phyloP scores from a whole-genome alignment of 2,888 invertebrate species.

The Pterobdella sp. region DNA sequence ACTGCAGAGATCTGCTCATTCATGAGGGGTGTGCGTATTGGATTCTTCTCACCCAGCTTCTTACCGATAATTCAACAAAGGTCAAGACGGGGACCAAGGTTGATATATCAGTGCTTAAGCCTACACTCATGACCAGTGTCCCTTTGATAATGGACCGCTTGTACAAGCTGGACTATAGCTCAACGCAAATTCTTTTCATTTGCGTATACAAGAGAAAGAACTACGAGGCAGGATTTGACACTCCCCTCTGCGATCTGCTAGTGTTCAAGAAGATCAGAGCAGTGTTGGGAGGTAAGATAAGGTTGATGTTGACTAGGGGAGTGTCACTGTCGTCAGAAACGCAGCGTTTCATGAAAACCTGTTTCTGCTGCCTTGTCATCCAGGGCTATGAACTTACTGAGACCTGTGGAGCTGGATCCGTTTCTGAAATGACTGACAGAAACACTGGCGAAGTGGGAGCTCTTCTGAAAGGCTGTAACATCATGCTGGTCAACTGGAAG shows the following conservation, averaged over 20 bases:
- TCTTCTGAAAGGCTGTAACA: conserved; percentile 73
- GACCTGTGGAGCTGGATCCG: conserved; percentile 79
- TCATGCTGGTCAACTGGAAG: conserved; percentile 81
- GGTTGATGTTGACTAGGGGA: conserved; percentile 82
- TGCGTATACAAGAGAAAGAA: conserved; percentile 84
- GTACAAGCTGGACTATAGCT: conserved; percentile 91
- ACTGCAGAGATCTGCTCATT: conserved; percentile 72
- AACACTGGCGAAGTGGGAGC: conserved; percentile 78
- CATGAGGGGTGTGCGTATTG: conserved; percentile 78
- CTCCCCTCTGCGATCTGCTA: conserved; percentile 55
- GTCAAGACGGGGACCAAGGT: conserved; percentile 89
- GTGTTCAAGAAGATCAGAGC: conserved; percentile 62
- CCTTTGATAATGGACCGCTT: conserved; percentile 92
- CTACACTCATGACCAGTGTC: conserved; percentile 90
- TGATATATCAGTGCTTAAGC: conserved; percentile 79
- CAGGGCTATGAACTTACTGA: conserved; percentile 96
- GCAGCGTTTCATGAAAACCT: conserved; percentile 82
- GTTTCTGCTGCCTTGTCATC: conserved; percentile 78
- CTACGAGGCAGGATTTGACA: conserved; percentile 59
- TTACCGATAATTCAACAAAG: conserved; percentile 68
- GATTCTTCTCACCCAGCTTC: conserved; percentile 90
- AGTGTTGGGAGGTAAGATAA: conserved; percentile 73
- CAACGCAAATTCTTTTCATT: conserved; percentile 87
- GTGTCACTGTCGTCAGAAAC: conserved; percentile 92
- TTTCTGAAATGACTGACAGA: conserved; percentile 57